A percentile compares a stretch with the other conserved stretches of the same genome.
Conservation (phyloP, 1,140 invertebrate species). For the Sweltsa coloradensis region DNA sequence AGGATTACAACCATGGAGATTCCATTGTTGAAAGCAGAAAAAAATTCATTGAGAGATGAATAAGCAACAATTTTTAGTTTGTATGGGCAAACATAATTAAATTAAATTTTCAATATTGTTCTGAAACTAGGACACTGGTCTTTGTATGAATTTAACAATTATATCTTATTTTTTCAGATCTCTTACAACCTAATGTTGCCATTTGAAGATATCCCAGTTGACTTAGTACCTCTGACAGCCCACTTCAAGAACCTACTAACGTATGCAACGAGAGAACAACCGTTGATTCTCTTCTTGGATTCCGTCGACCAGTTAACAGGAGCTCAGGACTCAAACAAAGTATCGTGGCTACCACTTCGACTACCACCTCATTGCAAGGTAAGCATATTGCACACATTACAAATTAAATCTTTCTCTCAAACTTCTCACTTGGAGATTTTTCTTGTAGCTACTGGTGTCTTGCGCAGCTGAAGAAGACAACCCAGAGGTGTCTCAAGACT, state of each 20-base stretch:
- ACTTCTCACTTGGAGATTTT: background rate
- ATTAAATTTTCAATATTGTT: too few relatives aligned
- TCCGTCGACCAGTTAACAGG: constrained; percentile 94
- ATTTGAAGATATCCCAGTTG: constrained; percentile 89
- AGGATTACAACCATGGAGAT: too few relatives aligned
- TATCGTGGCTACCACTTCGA: constrained; percentile 90
- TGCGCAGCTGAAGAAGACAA: constrained; percentile 80
- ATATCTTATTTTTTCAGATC: constrained; percentile 53
- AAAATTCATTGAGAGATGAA: too few relatives aligned
- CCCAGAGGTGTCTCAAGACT: constrained; percentile 73
- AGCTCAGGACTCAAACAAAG: constrained; percentile 84
- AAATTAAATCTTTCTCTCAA: background rate
- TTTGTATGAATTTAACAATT: too few relatives aligned
- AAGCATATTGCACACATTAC: constrained; percentile 20
- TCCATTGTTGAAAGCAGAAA: too few relatives aligned
- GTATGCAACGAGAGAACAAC: constrained; percentile 65
- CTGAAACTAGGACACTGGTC: too few relatives aligned
- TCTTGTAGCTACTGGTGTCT: constrained; percentile 69
- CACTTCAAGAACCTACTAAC: constrained; percentile 90
- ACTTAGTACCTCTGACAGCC: constrained; percentile 87
- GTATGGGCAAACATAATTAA: too few relatives aligned
- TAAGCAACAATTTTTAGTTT: too few relatives aligned
- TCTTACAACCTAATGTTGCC: constrained; percentile 89
- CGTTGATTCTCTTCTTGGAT: constrained; percentile 77
- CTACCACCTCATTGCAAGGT: constrained; percentile 86